Evolutionary conservation across 2,797 vertebrate species (phyloP).

Genomic region (Ficedula albicollis): DNA sequence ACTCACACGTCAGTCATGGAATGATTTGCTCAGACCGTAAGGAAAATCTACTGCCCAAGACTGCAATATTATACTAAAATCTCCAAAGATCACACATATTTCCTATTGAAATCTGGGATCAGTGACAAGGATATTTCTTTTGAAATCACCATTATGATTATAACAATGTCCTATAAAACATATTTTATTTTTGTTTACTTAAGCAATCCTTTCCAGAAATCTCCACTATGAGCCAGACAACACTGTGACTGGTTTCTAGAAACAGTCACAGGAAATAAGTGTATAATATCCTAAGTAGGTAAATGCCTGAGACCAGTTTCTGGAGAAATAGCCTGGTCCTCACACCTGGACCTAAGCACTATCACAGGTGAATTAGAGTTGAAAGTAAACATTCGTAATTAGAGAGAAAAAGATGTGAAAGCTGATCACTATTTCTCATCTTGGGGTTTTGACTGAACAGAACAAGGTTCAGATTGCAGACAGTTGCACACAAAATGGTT

Average conservation of each 20-base stretch:
- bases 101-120: not conserved
- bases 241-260: not conserved
- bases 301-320: not conserved
- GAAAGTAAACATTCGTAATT: not conserved
- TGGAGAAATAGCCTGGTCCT: not conserved
- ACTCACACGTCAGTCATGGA: not conserved
- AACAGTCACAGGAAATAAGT: not conserved
- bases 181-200: not conserved
- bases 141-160: not conserved
- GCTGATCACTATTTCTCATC: not conserved
- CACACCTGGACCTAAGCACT: not conserved
- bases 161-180: not conserved
- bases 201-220: not conserved
- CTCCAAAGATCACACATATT: not conserved
- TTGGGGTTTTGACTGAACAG: not conserved
- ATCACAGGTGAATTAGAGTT: not conserved
- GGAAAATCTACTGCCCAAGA: not conserved
- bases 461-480: not conserved
- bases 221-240: not conserved
- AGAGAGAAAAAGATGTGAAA: not conserved
- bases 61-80: not conserved
- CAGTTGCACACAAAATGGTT: not conserved
- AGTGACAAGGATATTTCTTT: not conserved
- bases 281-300: not conserved
- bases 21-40: not conserved